Conservation (phyloP, 1,140 invertebrate species). For the Diabrotica virgifera region DNA sequence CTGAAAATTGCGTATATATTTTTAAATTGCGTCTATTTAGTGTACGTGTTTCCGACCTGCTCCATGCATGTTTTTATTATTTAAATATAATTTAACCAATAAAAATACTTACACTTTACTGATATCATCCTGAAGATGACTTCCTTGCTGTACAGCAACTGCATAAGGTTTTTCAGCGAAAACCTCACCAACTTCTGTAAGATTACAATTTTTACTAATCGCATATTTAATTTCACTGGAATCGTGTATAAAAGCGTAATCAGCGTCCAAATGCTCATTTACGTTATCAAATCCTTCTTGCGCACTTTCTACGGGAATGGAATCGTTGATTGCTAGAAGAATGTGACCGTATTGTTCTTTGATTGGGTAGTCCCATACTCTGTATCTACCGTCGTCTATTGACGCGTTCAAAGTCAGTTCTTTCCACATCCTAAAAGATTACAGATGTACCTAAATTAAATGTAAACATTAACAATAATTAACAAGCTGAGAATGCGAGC, state of each 20-base stretch:
- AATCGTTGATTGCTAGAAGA: constrained; percentile 75
- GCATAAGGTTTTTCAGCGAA: constrained; percentile 88
- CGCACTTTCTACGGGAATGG: constrained; percentile 64
- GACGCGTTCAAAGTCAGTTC: constrained; percentile 80
- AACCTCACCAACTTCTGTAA: constrained; percentile 82
- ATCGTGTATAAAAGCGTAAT: constrained; percentile 88
- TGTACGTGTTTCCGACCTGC: no score
- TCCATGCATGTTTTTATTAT: no score
- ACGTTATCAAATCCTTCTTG: constrained; percentile 73
- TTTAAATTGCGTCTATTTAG: no score
- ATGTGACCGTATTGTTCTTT: constrained; percentile 88
- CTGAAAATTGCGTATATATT: no score
- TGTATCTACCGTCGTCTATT: constrained; percentile 69
- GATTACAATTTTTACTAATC: constrained; percentile 77
- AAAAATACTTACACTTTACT: constrained; percentile 58
- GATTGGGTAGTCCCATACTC: constrained; percentile 92
- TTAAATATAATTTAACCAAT: neutral
- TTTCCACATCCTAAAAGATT: constrained; percentile 75
- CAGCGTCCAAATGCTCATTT: constrained; percentile 70
- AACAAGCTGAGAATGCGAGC: no score
- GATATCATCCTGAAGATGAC: constrained; percentile 74
- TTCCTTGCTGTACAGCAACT: constrained; percentile 83
- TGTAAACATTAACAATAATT: no score
- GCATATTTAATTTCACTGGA: constrained; percentile 81
- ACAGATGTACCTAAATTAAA: neutral